A percentile compares a stretch with the other conserved stretches of the same genome.
Evolutionary conservation across 2,113 vertebrate genomes (phyloP).

Genomic region (Oenanthe oenanthe): DNA sequence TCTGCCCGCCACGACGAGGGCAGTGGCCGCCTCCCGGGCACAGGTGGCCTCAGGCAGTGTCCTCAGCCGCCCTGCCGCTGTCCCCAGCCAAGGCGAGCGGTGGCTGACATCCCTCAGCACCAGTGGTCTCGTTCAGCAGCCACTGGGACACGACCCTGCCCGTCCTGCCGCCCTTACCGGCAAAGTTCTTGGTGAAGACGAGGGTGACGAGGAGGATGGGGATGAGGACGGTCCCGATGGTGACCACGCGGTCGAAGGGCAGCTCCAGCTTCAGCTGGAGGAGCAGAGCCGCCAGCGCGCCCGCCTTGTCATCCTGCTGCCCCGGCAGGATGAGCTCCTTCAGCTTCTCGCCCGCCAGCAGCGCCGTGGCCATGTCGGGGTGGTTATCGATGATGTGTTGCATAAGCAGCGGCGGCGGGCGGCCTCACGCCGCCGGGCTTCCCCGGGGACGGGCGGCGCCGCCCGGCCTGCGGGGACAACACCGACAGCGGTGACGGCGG

Average conservation of each 20-base stretch:
- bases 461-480: constrained; percentile 40
- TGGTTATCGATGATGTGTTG: constrained; percentile 98
- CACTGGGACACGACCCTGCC: not conserved
- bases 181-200: constrained; percentile 98
- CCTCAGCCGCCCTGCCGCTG: not conserved
- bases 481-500: not conserved
- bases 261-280: constrained; percentile 96
- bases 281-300: constrained; percentile 89
- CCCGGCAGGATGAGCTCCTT: constrained; percentile 96
- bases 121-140: not conserved
- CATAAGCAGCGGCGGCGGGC: constrained; percentile 79
- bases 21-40: not conserved
- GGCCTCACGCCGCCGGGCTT: constrained; percentile 48
- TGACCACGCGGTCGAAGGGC: constrained; percentile 96
- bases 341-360: constrained; percentile 97
- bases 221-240: constrained; percentile 96
- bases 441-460: not conserved
- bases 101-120: not conserved
- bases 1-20: not conserved
- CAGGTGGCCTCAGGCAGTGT: not conserved
- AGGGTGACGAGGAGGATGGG: constrained; percentile 96
- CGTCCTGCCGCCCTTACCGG: constrained; percentile 82
- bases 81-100: not conserved
- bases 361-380: constrained; percentile 98
- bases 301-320: constrained; percentile 92